These are phyloP conservation scores for Rhea pennata DNA, from an alignment of 2,113 vertebrate species.

Conservation along the genomic window DNA sequence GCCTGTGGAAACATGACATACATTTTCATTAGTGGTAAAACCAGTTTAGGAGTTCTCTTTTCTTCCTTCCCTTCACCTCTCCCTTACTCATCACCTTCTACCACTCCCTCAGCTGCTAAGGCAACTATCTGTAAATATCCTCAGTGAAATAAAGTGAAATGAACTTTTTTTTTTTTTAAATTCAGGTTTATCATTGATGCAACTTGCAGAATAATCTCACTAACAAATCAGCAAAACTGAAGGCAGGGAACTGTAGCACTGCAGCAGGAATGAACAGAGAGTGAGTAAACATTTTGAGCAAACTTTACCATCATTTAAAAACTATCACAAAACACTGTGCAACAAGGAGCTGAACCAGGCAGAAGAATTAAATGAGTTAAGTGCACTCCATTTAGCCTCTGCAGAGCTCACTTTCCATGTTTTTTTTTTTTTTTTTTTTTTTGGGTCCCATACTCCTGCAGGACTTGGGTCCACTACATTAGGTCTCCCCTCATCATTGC, in stretches of 20 bases:
- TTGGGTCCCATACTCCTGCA: neutral
- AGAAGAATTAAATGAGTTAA: neutral
- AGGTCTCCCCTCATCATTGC: neutral
- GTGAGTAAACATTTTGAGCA: neutral
- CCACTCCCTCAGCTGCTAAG: neutral
- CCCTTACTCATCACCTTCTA: neutral
- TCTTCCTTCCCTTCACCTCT: neutral
- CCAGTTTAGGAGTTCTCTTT: slow-evolving; percentile 48
- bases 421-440: neutral
- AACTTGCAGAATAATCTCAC: neutral
- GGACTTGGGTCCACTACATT: neutral
- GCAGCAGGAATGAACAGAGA: neutral
- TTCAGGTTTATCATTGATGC: neutral
- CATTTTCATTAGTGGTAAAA: slow-evolving; percentile 24
- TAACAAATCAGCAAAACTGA: neutral
- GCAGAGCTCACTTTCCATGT: neutral
- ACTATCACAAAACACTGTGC: neutral
- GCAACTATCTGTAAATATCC: neutral
- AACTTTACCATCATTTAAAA: neutral
- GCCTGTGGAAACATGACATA: neutral
- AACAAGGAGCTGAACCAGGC: neutral
- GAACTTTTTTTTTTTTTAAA: neutral
- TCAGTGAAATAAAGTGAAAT: neutral
- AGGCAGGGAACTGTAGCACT: neutral
- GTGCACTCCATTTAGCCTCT: neutral